These are phyloP conservation scores for Lepidochitona cinerea DNA, from an alignment of 2,888 invertebrate species.

Conservation along the genomic window DNA sequence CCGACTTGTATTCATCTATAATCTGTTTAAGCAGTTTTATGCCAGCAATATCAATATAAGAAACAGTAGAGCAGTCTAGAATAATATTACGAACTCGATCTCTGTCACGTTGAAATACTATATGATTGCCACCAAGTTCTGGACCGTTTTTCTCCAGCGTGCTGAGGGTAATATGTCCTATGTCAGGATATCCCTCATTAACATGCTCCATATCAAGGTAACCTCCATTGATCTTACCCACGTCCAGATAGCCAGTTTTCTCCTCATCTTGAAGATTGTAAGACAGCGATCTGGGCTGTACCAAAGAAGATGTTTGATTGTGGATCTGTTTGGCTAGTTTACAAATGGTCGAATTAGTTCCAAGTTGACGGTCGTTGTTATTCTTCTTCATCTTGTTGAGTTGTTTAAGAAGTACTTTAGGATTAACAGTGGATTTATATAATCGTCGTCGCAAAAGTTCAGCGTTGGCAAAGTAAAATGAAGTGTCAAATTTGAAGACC, in stretches of 20 bases:
- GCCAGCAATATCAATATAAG: conserved; percentile 59
- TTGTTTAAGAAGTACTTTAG: conserved; percentile 1
- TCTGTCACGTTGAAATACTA: neutral
- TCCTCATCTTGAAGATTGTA: neutral
- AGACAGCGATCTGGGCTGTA: neutral
- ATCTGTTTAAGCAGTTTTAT: conserved; percentile 48
- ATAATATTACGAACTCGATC: conserved; percentile 35
- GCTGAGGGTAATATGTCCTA: neutral
- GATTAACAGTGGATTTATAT: conserved; percentile 29
- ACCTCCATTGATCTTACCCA: neutral
- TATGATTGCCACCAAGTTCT: neutral
- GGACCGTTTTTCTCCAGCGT: neutral
- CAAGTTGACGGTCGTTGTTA: neutral
- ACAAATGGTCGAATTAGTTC: neutral
- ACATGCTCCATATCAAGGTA: neutral
- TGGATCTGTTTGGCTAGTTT: neutral
- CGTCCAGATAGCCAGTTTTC: neutral
- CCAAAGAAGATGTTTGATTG: neutral
- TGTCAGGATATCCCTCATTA: neutral
- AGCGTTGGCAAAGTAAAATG: conserved; percentile 37
- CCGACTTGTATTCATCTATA: conserved; percentile 34
- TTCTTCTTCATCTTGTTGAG: neutral
- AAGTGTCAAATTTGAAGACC: conserved; percentile 37
- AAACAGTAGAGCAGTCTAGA: conserved; percentile 59
- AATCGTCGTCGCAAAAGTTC: conserved; percentile 40